These are phyloP conservation scores for Myoxocephalus aenaeus DNA, from an alignment of 2,797 vertebrate species.

Conservation along the genomic window DNA sequence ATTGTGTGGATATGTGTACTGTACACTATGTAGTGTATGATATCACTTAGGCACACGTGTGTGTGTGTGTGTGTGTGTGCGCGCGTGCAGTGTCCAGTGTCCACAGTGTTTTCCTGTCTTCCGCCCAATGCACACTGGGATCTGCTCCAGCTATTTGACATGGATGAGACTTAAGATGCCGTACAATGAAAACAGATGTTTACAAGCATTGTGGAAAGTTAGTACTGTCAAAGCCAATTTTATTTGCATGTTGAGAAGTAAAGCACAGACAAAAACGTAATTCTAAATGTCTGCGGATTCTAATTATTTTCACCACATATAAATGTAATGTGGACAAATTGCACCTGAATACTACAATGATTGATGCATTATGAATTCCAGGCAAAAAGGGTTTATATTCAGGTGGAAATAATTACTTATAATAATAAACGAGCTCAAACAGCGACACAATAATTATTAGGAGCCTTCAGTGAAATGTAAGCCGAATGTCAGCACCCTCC, in stretches of 20 bases:
- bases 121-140: constrained; percentile 53
- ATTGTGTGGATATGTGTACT: constrained; percentile 29
- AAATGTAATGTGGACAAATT: constrained; percentile 17
- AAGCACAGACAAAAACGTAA: not conserved
- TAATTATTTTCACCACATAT: constrained; percentile 7
- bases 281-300: not conserved
- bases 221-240: constrained; percentile 12
- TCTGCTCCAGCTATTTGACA: constrained; percentile 65
- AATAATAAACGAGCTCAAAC: too few relatives aligned
- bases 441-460: too few relatives aligned
- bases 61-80: constrained; percentile 7
- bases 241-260: constrained; percentile 25
- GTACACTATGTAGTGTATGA: constrained; percentile 18
- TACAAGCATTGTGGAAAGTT: constrained; percentile 43
- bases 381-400: not conserved
- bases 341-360: not conserved
- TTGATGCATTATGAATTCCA: constrained; percentile 8
- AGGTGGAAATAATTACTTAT: too few relatives aligned
- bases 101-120: constrained; percentile 41
- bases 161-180: constrained; percentile 51
- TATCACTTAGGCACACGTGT: constrained; percentile 11
- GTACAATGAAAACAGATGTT: constrained; percentile 68
- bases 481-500: constrained; percentile 14
- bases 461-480: constrained; percentile 1
- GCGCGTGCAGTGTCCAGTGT: too few relatives aligned